Conservation (phyloP, 2,113 vertebrate species). For the Balaeniceps rex region DNA sequence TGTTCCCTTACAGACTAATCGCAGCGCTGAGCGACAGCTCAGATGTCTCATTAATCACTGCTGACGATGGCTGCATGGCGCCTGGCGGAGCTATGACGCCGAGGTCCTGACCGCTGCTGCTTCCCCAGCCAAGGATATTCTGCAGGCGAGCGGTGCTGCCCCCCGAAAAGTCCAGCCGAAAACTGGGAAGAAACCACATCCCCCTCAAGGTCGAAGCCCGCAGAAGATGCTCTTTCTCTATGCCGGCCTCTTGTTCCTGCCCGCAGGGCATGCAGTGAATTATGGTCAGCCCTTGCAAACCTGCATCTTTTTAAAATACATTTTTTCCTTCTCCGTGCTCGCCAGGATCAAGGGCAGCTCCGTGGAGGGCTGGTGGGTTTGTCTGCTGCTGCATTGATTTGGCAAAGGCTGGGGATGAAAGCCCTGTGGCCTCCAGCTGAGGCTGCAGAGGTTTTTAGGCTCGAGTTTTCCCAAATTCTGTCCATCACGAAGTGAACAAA, state of each 20-base stretch:
- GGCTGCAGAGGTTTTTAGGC: background rate
- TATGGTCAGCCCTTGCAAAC: background rate
- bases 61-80: accelerated
- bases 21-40: background rate
- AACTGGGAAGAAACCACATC: background rate
- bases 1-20: background rate
- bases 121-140: background rate
- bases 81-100: accelerated
- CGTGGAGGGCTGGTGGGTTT: background rate
- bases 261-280: accelerated
- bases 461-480: background rate
- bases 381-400: background rate
- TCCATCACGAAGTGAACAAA: background rate
- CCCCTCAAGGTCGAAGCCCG: accelerated
- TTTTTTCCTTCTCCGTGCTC: background rate
- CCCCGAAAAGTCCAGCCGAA: background rate
- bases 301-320: background rate
- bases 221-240: background rate
- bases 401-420: background rate
- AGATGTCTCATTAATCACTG: accelerated
- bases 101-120: accelerated
- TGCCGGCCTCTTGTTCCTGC: background rate
- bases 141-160: accelerated
- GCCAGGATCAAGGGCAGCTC: background rate
- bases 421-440: background rate